These are phyloP conservation scores for Nansenia antarctica DNA, from an alignment of 2,113 vertebrate species.

Conservation along the genomic window DNA sequence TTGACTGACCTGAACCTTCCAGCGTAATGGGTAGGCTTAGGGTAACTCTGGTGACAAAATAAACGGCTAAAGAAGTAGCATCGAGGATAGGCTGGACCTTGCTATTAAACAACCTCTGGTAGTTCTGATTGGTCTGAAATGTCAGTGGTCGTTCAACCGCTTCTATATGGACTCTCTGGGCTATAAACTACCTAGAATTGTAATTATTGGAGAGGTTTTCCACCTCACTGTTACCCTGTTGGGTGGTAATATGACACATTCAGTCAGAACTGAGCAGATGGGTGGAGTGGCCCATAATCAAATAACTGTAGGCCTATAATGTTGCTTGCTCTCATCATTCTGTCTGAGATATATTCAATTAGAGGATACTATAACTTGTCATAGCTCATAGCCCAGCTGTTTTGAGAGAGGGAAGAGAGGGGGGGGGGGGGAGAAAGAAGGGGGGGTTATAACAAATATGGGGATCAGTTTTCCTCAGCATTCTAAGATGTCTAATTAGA, in stretches of 20 bases:
- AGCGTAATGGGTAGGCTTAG: neutral
- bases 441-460: neutral
- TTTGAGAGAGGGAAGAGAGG: slow-evolving; percentile 6
- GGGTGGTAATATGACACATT: slow-evolving; percentile 25
- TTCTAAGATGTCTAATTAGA: too few species aligned
- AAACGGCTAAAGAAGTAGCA: too few species aligned
- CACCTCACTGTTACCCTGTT: slow-evolving; percentile 13
- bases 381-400: slow-evolving; percentile 49
- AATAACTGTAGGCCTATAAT: slow-evolving; percentile 49
- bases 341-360: slow-evolving; percentile 54
- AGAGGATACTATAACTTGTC: slow-evolving; percentile 41
- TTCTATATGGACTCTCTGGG: too few species aligned
- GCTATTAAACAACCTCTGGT: neutral
- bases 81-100: too few species aligned
- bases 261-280: slow-evolving; percentile 55
- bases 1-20: slow-evolving; percentile 12
- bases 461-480: too few species aligned
- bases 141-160: neutral
- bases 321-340: slow-evolving; percentile 50
- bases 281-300: slow-evolving; percentile 29
- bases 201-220: too few species aligned
- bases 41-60: too few species aligned
- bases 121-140: neutral
- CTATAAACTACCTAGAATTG: too few species aligned
- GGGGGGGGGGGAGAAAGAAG: neutral